A percentile compares a stretch with the other conserved stretches of the same genome.
These are phyloP conservation scores for Lineus longissimus DNA, from an alignment of 1,140 invertebrate species.

Conservation along the genomic window DNA sequence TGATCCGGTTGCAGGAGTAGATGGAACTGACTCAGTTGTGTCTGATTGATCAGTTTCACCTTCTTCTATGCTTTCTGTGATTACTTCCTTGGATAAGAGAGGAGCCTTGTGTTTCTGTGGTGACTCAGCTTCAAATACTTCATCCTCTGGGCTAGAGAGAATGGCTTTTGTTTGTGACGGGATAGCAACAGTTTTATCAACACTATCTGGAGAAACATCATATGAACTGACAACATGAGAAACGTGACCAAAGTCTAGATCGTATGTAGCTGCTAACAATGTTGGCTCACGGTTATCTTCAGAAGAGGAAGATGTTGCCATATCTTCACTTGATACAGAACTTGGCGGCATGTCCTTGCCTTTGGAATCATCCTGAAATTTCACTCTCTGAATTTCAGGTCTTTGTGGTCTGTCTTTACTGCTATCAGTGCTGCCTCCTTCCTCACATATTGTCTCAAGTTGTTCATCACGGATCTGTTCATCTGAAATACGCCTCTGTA, in stretches of 20 bases:
- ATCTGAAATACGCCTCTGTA: too few species aligned
- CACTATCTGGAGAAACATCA: conserved; percentile 50
- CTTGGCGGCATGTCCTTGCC: conserved; percentile 17
- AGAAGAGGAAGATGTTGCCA: conserved; percentile 47
- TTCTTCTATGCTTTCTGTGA: neutral
- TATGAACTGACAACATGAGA: conserved; percentile 47
- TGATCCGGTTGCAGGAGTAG: conserved; percentile 39
- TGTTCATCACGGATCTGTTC: too few species aligned
- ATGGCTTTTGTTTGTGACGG: conserved; percentile 43
- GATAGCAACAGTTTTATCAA: conserved; percentile 42
- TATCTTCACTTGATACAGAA: conserved; percentile 43
- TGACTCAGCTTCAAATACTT: conserved; percentile 59
- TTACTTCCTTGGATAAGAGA: neutral
- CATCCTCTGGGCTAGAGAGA: conserved; percentile 53
- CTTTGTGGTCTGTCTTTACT: conserved; percentile 22
- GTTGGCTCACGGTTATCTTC: conserved; percentile 47
- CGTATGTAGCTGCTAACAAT: conserved; percentile 50
- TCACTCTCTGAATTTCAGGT: conserved; percentile 35
- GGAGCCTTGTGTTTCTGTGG: conserved; percentile 18
- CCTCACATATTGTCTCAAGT: too few species aligned
- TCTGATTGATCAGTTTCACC: conserved; percentile 17
- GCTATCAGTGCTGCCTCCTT: conserved; percentile 18
- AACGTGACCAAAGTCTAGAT: conserved; percentile 48
- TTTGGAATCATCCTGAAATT: conserved; percentile 35
- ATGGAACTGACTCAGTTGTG: conserved; percentile 26